Evolutionary conservation across 2,113 vertebrate genomes (phyloP).

Genomic region (Microcebus ravelobensis): DNA sequence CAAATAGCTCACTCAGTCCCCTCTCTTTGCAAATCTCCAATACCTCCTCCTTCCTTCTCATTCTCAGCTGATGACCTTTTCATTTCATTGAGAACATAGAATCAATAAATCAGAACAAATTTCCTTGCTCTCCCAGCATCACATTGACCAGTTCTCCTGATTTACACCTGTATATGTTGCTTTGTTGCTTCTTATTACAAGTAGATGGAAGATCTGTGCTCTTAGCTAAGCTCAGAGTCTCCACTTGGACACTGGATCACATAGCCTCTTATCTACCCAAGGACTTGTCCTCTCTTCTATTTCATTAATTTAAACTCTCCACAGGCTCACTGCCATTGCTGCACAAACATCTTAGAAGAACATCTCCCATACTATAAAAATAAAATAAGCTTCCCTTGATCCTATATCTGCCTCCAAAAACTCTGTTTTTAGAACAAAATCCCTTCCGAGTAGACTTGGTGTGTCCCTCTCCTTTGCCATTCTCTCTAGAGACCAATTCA

Average conservation of each 20-base stretch:
- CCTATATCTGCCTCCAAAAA: not conserved
- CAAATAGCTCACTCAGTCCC: not conserved
- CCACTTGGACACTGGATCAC: not conserved
- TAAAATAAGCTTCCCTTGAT: not conserved
- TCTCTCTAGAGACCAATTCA: not conserved
- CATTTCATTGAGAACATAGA: not conserved
- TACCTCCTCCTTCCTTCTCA: not conserved
- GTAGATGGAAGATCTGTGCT: not conserved
- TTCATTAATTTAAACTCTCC: not conserved
- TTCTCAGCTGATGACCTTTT: not conserved
- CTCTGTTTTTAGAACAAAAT: not conserved
- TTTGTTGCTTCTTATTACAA: not conserved
- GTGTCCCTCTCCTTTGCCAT: not conserved
- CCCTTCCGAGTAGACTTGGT: not conserved
- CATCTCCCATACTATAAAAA: not conserved
- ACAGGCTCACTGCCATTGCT: not conserved
- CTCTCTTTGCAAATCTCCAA: not conserved
- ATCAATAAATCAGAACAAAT: not conserved
- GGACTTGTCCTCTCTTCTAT: not conserved
- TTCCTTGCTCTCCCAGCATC: not conserved
- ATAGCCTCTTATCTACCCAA: not conserved
- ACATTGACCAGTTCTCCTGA: not conserved
- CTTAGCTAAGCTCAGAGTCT: not conserved
- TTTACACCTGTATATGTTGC: not conserved
- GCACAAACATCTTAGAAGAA: not conserved